A percentile compares a stretch with the other conserved stretches of the same genome.
Conservation (phyloP, 2,113 vertebrate species). For the Burhinus bistriatus region DNA sequence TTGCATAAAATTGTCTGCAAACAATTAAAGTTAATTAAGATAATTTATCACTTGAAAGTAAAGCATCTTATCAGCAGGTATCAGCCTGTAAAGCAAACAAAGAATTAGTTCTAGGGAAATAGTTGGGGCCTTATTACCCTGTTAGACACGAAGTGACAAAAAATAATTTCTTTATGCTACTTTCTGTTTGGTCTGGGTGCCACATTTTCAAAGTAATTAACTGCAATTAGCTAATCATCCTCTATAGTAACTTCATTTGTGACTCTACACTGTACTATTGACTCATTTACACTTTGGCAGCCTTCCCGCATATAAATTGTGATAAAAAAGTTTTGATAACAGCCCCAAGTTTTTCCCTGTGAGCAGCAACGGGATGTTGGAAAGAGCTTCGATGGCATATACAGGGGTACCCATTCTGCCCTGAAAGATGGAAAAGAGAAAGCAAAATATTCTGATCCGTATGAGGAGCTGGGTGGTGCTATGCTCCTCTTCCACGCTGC, state of each 20-base stretch:
- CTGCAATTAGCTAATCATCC: conserved; percentile 62
- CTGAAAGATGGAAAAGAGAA: neutral
- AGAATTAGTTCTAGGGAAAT: conserved; percentile 12
- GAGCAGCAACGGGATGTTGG: neutral
- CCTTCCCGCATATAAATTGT: neutral
- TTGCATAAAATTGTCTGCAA: conserved; percentile 54
- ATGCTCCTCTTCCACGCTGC: neutral
- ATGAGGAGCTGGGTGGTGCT: neutral
- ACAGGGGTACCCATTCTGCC: no score
- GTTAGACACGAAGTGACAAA: neutral
- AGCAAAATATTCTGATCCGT: neutral
- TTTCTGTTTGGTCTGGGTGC: neutral
- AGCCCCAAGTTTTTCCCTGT: neutral
- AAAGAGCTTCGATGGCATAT: rapidly evolving
- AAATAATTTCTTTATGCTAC: neutral
- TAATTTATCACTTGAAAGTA: conserved; percentile 69
- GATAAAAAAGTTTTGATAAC: neutral
- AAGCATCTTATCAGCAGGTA: conserved; percentile 67
- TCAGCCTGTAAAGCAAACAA: conserved; percentile 69
- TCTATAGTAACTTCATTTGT: conserved; percentile 14
- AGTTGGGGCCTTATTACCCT: neutral
- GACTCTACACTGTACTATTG: neutral
- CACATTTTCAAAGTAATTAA: conserved; percentile 56
- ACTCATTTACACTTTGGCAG: conserved; percentile 7
- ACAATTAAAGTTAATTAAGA: conserved; percentile 75